Percentiles rank a stretch among this genome's conserved stretches.
phyloP scores from a whole-genome alignment of 2,113 vertebrate genomes.

The Melanocharis versteri region DNA sequence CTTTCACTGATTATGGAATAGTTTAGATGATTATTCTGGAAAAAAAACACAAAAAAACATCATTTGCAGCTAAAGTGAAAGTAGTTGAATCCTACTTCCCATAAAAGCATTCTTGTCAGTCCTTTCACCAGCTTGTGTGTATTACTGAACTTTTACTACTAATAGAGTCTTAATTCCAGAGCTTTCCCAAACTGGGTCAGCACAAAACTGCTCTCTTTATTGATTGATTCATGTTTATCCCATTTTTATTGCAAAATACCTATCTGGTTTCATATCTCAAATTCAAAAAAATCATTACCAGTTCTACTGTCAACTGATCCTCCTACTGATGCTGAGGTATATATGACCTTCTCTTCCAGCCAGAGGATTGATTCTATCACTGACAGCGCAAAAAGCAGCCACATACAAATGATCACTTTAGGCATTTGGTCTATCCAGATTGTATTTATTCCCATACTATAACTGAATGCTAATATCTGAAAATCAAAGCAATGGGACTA shows the following conservation, averaged over 20 bases:
- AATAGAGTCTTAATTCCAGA: neutral
- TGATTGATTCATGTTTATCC: neutral
- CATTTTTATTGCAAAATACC: neutral
- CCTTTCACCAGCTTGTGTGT: neutral
- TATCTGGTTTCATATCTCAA: neutral
- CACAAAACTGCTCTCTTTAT: neutral
- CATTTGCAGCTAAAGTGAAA: neutral
- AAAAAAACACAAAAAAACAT: neutral
- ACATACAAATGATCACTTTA: neutral
- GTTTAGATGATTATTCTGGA: neutral
- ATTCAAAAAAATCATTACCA: neutral
- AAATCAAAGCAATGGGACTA: neutral
- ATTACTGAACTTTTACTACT: neutral
- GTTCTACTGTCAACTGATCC: neutral
- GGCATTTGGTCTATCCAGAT: neutral
- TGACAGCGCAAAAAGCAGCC: neutral
- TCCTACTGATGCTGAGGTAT: neutral
- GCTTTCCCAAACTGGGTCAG: neutral
- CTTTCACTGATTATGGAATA: neutral
- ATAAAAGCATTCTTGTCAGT: neutral
- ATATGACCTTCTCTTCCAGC: neutral
- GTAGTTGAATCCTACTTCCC: neutral
- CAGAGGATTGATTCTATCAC: neutral
- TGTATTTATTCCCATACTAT: neutral
- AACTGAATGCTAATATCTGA: neutral